A percentile compares a stretch with the other conserved stretches of the same genome.
Evolutionary conservation across 2,888 invertebrate genomes (phyloP).

Genomic region (Galerucella pusilla): DNA sequence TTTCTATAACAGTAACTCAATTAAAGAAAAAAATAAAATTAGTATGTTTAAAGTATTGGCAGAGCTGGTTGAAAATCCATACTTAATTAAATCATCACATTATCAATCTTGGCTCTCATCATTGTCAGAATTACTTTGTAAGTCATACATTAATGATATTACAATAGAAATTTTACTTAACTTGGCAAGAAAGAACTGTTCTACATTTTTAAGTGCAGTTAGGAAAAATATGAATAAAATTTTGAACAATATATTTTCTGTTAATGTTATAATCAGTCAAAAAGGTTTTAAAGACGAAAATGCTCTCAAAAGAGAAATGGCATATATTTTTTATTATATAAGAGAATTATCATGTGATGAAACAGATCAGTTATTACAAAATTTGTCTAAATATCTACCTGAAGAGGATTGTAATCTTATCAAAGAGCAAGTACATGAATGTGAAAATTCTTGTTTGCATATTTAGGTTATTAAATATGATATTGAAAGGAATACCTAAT

Average conservation of each 20-base stretch:
- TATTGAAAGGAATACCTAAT: background rate
- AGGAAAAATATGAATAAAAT: conserved; percentile 65
- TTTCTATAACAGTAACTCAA: conserved; percentile 44
- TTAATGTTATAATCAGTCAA: conserved; percentile 35
- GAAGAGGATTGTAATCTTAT: conserved; percentile 22
- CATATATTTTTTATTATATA: conserved; percentile 46
- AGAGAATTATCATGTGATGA: conserved; percentile 16
- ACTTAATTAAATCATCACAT: conserved; percentile 55
- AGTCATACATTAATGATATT: conserved; percentile 67
- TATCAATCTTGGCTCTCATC: conserved; percentile 69
- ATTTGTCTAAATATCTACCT: conserved; percentile 2
- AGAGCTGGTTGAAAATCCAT: conserved; percentile 64
- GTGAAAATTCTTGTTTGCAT: background rate
- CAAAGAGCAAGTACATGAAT: conserved; percentile 4
- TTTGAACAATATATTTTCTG: conserved; percentile 56
- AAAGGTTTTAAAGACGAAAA: conserved; percentile 40
- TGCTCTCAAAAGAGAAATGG: conserved; percentile 45
- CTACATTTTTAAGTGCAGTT: conserved; percentile 67
- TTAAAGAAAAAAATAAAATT: conserved; percentile 52
- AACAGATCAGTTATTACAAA: background rate
- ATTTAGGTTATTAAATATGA: background rate
- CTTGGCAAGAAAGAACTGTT: conserved; percentile 70
- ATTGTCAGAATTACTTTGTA: conserved; percentile 69
- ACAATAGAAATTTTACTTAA: conserved; percentile 70
- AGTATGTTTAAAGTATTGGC: conserved; percentile 66